Evolutionary conservation across 2,888 invertebrate genomes (phyloP).

Genomic region (Alloscopus bannaensis): DNA sequence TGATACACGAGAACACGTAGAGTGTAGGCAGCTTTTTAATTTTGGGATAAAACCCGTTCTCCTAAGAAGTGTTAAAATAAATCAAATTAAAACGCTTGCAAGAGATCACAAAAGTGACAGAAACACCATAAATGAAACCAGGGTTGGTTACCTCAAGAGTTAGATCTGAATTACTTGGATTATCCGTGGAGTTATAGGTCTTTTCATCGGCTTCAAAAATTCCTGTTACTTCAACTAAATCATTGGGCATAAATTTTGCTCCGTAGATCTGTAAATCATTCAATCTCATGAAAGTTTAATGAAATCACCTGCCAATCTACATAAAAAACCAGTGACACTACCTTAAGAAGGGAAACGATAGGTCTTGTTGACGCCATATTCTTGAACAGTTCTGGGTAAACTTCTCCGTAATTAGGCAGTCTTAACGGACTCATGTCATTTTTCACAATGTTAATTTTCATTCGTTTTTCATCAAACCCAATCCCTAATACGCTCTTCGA

Average conservation of each 20-base stretch:
- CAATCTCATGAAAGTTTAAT: too few species aligned
- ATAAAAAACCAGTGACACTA: too few species aligned
- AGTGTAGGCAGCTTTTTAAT: conserved; percentile 23
- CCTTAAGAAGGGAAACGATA: conserved; percentile 33
- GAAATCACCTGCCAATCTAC: too few species aligned
- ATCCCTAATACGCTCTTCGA: neutral
- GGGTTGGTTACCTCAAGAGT: too few species aligned
- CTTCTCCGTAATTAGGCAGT: conserved; percentile 35
- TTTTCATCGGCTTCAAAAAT: neutral
- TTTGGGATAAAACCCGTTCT: conserved; percentile 13
- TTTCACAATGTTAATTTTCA: conserved; percentile 23
- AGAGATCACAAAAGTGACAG: too few species aligned
- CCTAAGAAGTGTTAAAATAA: too few species aligned
- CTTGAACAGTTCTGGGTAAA: conserved; percentile 24
- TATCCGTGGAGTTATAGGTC: too few species aligned
- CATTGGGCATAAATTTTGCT: conserved; percentile 12
- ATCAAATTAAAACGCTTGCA: too few species aligned
- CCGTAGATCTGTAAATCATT: neutral
- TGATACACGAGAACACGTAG: conserved; percentile 37
- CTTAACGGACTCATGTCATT: neutral
- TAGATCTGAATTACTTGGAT: too few species aligned
- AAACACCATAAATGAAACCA: too few species aligned
- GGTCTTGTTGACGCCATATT: conserved; percentile 37
- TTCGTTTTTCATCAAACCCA: conserved; percentile 12
- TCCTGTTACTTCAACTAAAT: conserved; percentile 9